Evolutionary conservation across 2,113 vertebrate species (phyloP).

Genomic region (Aegithalos caudatus): DNA sequence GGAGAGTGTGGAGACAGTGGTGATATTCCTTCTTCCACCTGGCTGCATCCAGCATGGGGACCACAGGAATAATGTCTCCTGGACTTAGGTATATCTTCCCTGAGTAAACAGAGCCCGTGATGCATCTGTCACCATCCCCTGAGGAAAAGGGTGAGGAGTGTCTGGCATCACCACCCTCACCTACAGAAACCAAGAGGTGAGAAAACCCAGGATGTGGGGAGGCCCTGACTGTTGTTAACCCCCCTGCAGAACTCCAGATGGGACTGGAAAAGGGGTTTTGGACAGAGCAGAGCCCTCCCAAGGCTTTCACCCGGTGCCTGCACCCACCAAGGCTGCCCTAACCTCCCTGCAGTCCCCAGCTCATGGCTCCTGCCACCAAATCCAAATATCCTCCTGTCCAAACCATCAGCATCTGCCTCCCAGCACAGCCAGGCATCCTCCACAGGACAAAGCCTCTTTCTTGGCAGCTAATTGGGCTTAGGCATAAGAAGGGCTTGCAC

Average conservation of each 20-base stretch:
- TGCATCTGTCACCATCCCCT: neutral
- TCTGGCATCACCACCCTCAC: neutral
- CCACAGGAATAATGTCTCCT: neutral
- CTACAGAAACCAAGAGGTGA: neutral
- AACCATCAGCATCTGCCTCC: neutral
- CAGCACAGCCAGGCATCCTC: neutral
- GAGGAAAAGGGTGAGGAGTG: neutral
- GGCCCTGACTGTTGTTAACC: neutral
- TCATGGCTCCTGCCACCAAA: neutral
- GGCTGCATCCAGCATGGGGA: neutral
- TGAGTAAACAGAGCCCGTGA: neutral
- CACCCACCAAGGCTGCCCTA: neutral
- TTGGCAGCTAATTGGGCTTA: neutral
- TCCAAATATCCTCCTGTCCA: neutral
- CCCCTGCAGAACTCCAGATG: neutral
- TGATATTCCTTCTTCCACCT: neutral
- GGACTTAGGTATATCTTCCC: neutral
- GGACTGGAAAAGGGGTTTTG: neutral
- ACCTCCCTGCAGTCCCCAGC: neutral
- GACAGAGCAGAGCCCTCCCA: neutral
- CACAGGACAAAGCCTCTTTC: neutral
- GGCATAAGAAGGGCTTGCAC: neutral
- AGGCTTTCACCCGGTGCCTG: neutral
- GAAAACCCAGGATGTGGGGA: rapidly evolving
- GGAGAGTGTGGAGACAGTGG: neutral